phyloP scores from a whole-genome alignment of 2,797 vertebrate genomes.

The Cossypha niveicapilla region DNA sequence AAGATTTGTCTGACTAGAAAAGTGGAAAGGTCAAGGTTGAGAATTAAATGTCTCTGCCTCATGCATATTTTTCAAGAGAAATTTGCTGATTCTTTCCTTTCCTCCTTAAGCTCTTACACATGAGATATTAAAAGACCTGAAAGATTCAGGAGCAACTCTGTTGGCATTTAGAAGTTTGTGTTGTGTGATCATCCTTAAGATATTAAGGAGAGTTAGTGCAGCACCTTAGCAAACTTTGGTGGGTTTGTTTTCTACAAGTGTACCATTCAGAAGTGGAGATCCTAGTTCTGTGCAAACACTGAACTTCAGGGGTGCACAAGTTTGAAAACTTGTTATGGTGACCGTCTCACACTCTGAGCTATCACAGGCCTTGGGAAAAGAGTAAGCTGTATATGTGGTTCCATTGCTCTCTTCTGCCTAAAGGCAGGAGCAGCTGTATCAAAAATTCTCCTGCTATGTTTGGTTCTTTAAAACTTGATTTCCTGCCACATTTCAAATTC shows the following conservation, averaged over 20 bases:
- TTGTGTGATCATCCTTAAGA: neutral
- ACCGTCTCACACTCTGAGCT: neutral
- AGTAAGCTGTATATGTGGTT: neutral
- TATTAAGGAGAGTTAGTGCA: neutral
- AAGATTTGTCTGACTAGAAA: neutral
- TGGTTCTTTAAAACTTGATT: neutral
- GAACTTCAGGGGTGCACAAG: neutral
- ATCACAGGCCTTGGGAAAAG: fast-evolving
- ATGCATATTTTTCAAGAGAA: neutral
- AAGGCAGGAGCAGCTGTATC: neutral
- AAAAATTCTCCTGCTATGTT: neutral
- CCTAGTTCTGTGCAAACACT: neutral
- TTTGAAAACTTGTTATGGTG: neutral
- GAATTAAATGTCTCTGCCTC: neutral
- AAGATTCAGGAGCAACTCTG: neutral
- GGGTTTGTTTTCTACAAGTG: neutral
- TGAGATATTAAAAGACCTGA: neutral
- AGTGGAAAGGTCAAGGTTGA: neutral
- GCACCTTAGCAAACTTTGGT: neutral
- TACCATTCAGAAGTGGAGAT: neutral
- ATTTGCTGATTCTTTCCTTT: neutral
- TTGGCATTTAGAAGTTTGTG: neutral
- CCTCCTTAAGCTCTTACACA: neutral
- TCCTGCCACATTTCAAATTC: neutral
- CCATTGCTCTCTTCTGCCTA: neutral